Percentiles rank a stretch among this genome's conserved stretches.
Evolutionary conservation across 2,888 invertebrate species (phyloP).

Genomic region (Drosophila paramelanica): DNA sequence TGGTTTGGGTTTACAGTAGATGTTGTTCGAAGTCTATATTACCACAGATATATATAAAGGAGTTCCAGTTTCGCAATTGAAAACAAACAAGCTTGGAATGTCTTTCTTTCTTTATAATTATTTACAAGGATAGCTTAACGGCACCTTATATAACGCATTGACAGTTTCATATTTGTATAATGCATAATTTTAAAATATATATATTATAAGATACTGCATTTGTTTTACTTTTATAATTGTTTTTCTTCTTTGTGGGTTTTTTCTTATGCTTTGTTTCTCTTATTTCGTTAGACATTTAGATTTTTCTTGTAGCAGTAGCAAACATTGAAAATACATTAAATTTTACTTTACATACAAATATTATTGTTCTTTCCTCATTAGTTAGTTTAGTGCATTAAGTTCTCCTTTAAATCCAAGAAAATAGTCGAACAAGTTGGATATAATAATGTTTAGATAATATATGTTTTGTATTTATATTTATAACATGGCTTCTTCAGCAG

Average conservation of each 20-base stretch:
- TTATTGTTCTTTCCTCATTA: conserved; percentile 52
- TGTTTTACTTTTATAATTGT: conserved; percentile 43
- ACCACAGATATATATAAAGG: background rate
- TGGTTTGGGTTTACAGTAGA: background rate
- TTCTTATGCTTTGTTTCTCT: conserved; percentile 10
- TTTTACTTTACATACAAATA: conserved; percentile 57
- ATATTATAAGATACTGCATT: conserved; percentile 58
- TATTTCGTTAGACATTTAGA: conserved; percentile 47
- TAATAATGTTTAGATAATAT: conserved; percentile 12
- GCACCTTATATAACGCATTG: conserved; percentile 78
- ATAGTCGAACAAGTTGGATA: conserved; percentile 32
- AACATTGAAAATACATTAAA: conserved; percentile 65
- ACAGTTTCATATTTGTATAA: conserved; percentile 70
- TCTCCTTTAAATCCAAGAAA: conserved; percentile 28
- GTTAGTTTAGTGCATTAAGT: conserved; percentile 43
- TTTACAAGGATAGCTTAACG: conserved; percentile 84
- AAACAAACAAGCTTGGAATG: conserved; percentile 84
- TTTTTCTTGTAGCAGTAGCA: conserved; percentile 49
- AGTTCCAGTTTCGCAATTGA: conserved; percentile 38
- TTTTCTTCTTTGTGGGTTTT: conserved; percentile 4
- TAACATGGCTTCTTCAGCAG: background rate
- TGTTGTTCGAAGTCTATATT: too few species aligned
- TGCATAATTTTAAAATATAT: conserved; percentile 73
- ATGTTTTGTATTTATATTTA: conserved; percentile 13
- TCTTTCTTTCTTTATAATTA: conserved; percentile 84